Conservation (phyloP, 2,888 invertebrate species). For the Limnephilus rhombicus region DNA sequence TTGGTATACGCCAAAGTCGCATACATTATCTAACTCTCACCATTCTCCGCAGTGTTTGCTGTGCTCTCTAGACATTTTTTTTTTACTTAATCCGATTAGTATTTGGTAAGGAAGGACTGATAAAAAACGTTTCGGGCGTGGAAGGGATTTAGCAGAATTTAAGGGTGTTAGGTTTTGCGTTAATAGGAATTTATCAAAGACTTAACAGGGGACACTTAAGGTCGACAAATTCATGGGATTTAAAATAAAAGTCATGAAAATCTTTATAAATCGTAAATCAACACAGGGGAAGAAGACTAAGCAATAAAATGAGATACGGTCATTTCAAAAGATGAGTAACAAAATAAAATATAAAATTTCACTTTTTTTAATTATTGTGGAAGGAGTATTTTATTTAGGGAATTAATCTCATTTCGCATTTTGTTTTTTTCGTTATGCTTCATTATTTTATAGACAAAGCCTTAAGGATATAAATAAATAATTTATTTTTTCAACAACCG, state of each 20-base stretch:
- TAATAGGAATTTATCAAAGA: slow-evolving; percentile 57
- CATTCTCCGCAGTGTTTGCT: slow-evolving; percentile 43
- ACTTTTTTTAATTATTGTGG: neutral
- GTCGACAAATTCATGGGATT: neutral
- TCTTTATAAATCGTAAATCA: slow-evolving; percentile 3
- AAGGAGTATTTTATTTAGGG: neutral
- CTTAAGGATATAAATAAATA: no score
- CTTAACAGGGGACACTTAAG: slow-evolving; percentile 24
- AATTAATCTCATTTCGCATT: no score
- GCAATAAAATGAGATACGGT: neutral
- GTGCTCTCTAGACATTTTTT: slow-evolving; percentile 58
- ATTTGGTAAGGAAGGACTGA: slow-evolving; percentile 56
- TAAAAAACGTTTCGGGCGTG: slow-evolving; percentile 47
- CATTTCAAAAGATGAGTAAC: neutral
- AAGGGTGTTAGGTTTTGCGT: slow-evolving; percentile 47
- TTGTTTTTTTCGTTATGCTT: no score
- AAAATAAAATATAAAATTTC: neutral
- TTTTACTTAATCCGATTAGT: slow-evolving; percentile 60
- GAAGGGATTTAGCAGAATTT: slow-evolving; percentile 42
- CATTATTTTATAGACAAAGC: no score
- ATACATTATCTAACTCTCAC: neutral
- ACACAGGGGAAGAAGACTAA: neutral
- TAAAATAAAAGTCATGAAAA: neutral
- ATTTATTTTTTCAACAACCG: no score
- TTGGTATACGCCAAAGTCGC: neutral